A percentile compares a stretch with the other conserved stretches of the same genome.
Conservation (phyloP, 1,140 invertebrate species). For the Bicyclus anynana region DNA sequence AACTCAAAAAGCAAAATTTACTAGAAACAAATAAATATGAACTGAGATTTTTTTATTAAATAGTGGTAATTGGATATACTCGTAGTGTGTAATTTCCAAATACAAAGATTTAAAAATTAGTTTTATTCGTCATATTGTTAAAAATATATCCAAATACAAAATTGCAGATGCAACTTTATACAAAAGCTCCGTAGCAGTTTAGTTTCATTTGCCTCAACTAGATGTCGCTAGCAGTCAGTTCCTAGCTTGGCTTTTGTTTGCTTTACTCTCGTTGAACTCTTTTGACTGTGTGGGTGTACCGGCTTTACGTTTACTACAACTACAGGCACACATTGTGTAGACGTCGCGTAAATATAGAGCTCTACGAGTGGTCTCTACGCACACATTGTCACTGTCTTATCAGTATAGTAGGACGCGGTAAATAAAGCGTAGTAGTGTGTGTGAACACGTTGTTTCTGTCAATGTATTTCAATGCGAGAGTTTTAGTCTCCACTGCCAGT, state of each 20-base stretch:
- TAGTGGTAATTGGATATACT: too few relatives aligned
- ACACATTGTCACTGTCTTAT: conserved; percentile 2
- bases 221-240: conserved; percentile 51
- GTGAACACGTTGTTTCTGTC: conserved; percentile 9
- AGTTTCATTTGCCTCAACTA: conserved; percentile 39
- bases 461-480: background rate
- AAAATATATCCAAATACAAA: too few relatives aligned
- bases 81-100: too few relatives aligned
- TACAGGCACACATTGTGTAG: conserved; percentile 4
- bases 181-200: conserved; percentile 17
- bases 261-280: conserved; percentile 28
- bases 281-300: conserved; percentile 24
- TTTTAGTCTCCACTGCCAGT: conserved; percentile 5
- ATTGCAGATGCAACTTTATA: conserved; percentile 34
- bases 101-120: too few relatives aligned
- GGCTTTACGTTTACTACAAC: conserved; percentile 12
- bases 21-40: too few relatives aligned
- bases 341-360: conserved; percentile 15
- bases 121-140: too few relatives aligned
- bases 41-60: too few relatives aligned
- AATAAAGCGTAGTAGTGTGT: conserved; percentile 20
- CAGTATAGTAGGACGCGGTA: conserved; percentile 14
- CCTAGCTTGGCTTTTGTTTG: conserved; percentile 23
- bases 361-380: conserved; percentile 17
- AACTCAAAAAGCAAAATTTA: too few relatives aligned